phyloP scores from a whole-genome alignment of 2,797 vertebrate genomes.

The Pelochelys cantorii region DNA sequence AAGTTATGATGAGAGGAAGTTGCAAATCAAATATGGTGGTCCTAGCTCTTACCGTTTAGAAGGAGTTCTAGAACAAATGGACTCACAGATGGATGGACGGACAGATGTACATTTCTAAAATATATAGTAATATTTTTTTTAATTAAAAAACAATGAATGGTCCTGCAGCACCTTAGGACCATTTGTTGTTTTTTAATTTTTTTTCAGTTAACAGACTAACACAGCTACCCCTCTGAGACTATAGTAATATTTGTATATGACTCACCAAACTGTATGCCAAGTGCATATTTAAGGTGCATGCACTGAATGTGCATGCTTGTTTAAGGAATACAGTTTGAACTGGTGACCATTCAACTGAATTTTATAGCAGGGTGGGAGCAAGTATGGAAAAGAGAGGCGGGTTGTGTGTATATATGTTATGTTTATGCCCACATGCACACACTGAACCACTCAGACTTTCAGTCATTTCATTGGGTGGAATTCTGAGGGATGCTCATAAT shows the following conservation, averaged over 20 bases:
- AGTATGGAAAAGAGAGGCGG: accelerated
- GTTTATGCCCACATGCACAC: accelerated
- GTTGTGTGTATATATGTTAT: not conserved
- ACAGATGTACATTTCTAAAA: no score
- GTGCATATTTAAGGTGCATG: accelerated
- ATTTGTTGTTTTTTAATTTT: no score
- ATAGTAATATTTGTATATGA: not conserved
- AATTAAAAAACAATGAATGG: no score
- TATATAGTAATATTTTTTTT: no score
- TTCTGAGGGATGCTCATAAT: not conserved
- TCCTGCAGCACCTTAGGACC: no score
- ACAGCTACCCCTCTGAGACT: no score
- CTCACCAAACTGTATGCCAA: not conserved
- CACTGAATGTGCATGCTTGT: not conserved
- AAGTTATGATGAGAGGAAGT: no score
- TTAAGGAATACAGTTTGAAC: not conserved
- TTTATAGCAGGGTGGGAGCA: not conserved
- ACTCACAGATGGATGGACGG: no score
- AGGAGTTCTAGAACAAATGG: no score
- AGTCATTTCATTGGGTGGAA: not conserved
- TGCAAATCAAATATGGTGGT: no score
- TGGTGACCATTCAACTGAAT: not conserved
- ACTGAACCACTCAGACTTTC: accelerated
- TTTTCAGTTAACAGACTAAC: no score
- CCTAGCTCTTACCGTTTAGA: no score